These are phyloP conservation scores for Enteromius mattozi DNA, from an alignment of 2,797 vertebrate species.

Conservation along the genomic window DNA sequence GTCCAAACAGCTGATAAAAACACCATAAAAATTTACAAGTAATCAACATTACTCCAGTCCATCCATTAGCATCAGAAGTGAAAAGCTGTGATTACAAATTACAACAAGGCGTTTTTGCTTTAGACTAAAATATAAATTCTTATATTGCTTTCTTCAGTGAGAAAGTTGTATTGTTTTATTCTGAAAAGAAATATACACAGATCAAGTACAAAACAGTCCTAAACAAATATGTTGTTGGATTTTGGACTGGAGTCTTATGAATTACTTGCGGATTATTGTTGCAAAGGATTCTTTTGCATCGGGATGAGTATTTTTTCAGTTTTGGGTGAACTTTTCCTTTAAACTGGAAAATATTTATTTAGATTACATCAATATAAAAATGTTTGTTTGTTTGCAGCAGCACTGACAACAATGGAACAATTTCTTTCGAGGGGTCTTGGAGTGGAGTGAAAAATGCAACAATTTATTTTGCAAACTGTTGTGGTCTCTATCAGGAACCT, in stretches of 20 bases:
- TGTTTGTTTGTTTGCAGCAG: constrained; percentile 76
- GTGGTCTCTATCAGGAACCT: constrained; percentile 71
- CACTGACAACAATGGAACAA: constrained; percentile 68
- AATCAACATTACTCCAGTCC: background rate
- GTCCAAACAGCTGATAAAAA: background rate
- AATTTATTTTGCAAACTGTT: constrained; percentile 80
- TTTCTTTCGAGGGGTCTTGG: constrained; percentile 79
- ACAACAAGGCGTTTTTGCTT: background rate
- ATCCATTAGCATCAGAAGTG: background rate
- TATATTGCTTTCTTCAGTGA: background rate
- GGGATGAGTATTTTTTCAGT: background rate
- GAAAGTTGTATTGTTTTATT: background rate
- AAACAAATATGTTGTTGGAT: background rate
- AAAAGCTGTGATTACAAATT: background rate
- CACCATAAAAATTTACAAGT: background rate
- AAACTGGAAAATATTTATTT: background rate
- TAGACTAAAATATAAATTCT: background rate
- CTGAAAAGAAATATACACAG: background rate
- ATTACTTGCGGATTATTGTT: background rate
- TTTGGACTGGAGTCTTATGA: background rate
- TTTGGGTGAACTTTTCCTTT: background rate
- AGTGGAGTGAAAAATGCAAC: constrained; percentile 62
- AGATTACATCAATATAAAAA: background rate
- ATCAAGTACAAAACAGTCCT: background rate
- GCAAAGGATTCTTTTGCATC: background rate